Evolutionary conservation across 2,113 vertebrate species (phyloP), one percentile per base, ranked within the genome.

Genomic region (Alexandromys fortis): DNA sequence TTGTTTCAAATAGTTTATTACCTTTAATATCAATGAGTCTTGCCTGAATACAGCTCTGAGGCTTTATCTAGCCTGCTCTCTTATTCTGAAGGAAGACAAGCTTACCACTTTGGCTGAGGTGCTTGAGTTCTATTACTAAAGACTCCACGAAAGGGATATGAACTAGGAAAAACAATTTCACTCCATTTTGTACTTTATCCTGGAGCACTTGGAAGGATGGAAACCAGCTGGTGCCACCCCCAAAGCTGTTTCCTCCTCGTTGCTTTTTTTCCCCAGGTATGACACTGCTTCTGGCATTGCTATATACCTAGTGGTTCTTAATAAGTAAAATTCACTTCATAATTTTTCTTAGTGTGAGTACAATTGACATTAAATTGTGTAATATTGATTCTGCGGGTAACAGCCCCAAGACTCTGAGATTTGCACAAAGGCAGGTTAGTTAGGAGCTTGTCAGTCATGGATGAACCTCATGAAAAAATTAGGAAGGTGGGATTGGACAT

Each of bases 111-210:
- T 65, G 38, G 72, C 52, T 61, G 24, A 45, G 68, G 49, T 33
- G 81, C 76, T 93, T 75, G 61, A 95, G 92, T 92, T 94, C 38
- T 96, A 33, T 72, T 85, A 89, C 81, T 91, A 73, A 90, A 82
- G 11, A 22, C 7, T 63, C 30, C 63, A 91, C 26, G 75, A 65
- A 81, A 55, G 70, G 75, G 3, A 7, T 38, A 7, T 38, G 30
- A 26, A 88, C 52, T 83, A 55, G 11, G 4, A 73, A 52, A 92
- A 91, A 92, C 86, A 90, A 33, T 38, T 68, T 68, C 22, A 52
- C 3, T 45, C 12, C 7, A 87, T 26, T 22, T 90, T 70, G 3
- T 35, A 61, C 13, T 76, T 89, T 70, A 61, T 85, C 22, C 35
- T 86, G 42, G 30, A 42, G 17, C 1, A n/a, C 33, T 76, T 58